phyloP scores from a whole-genome alignment of 1,140 invertebrate species.

The Aphelinus certus region DNA sequence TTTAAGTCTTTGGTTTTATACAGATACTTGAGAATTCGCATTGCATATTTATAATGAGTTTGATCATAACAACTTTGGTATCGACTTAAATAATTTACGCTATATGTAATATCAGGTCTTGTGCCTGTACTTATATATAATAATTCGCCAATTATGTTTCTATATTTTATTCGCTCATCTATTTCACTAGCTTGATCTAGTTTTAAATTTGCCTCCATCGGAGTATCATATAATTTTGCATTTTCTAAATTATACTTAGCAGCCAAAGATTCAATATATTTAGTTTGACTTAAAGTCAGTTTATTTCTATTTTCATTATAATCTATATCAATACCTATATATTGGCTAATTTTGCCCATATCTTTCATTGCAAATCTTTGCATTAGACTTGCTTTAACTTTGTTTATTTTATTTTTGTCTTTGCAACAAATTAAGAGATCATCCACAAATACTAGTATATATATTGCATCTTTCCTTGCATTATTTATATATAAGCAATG shows the following conservation, averaged over 20 bases:
- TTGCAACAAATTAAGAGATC: not conserved
- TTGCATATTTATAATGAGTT: conserved; percentile 26
- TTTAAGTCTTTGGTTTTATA: conserved; percentile 30
- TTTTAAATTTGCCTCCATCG: conserved; percentile 21
- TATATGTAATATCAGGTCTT: conserved; percentile 24
- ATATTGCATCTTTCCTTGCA: not conserved
- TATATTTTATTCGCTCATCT: conserved; percentile 45
- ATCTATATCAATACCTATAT: conserved; percentile 13
- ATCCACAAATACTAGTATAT: not conserved
- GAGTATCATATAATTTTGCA: conserved; percentile 42
- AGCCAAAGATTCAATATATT: conserved; percentile 59
- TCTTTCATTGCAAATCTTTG: conserved; percentile 13
- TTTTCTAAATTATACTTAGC: conserved; percentile 55
- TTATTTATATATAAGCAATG: conserved; percentile 7
- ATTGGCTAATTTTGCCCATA: conserved; percentile 2
- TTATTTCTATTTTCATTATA: conserved; percentile 5
- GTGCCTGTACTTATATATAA: conserved; percentile 56
- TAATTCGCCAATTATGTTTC: conserved; percentile 55
- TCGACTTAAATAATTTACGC: conserved; percentile 50
- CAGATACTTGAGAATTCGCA: conserved; percentile 32
- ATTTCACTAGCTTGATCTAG: conserved; percentile 11
- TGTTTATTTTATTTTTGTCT: not conserved
- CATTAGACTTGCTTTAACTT: not conserved
- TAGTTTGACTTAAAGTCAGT: conserved; percentile 43
- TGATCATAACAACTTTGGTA: conserved; percentile 56